These are phyloP conservation scores for Colletes latitarsis DNA, from an alignment of 1,140 invertebrate species.

Conservation along the genomic window DNA sequence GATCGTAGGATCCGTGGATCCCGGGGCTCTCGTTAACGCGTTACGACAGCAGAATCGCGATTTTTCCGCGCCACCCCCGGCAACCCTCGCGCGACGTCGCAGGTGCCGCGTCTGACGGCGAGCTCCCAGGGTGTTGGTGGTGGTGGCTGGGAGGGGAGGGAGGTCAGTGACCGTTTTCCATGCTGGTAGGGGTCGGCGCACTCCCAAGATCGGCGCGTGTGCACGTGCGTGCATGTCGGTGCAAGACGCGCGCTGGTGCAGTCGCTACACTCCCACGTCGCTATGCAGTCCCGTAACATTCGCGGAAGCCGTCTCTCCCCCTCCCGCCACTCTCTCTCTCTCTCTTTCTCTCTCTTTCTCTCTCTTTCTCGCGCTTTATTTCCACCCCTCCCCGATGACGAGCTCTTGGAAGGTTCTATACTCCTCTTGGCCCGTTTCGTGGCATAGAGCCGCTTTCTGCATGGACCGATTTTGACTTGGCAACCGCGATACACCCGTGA, in stretches of 20 bases:
- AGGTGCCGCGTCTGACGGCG: conserved; percentile 36
- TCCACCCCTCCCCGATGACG: conserved; percentile 6
- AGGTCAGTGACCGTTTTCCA: conserved; percentile 75
- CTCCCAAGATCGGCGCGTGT: conserved; percentile 71
- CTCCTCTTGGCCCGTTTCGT: conserved; percentile 17
- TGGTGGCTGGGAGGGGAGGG: conserved; percentile 46
- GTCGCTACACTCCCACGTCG: conserved; percentile 79
- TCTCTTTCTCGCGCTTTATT: conserved; percentile 25
- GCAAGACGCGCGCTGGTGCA: conserved; percentile 67
- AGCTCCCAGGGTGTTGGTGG: neutral
- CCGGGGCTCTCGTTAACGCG: neutral
- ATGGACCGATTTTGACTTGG: conserved; percentile 62
- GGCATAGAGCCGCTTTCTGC: conserved; percentile 28
- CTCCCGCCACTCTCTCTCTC: conserved; percentile 36
- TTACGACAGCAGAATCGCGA: neutral
- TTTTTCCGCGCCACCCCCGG: conserved; percentile 28
- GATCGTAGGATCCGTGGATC: no score
- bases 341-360: conserved; percentile 20
- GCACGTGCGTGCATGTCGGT: conserved; percentile 66
- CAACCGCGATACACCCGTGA: conserved; percentile 56
- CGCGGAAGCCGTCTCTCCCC: conserved; percentile 73
- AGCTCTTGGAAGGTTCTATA: conserved; percentile 14
- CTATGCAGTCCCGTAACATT: conserved; percentile 81
- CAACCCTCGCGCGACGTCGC: conserved; percentile 42
- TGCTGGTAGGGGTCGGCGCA: conserved; percentile 77